These are phyloP conservation scores for Diplolepis rosae DNA, from an alignment of 2,888 invertebrate genomes.

Conservation along the genomic window DNA sequence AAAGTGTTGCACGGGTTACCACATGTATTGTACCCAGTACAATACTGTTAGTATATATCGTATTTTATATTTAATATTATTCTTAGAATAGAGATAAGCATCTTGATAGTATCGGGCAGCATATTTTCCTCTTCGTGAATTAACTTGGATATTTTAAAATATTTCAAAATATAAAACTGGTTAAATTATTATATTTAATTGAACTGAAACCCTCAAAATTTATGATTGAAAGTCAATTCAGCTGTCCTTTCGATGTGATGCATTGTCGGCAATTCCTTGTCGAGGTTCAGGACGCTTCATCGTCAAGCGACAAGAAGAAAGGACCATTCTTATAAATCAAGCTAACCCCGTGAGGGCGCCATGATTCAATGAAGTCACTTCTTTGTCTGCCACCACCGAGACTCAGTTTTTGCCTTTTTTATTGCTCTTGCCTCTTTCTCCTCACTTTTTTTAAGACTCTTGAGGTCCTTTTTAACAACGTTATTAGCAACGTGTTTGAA, in stretches of 20 bases:
- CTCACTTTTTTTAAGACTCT: slow-evolving; percentile 28
- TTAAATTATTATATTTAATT: too few relatives aligned
- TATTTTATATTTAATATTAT: too few relatives aligned
- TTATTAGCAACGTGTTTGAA: slow-evolving; percentile 1
- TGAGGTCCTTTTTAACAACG: slow-evolving; percentile 16
- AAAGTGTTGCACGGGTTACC: too few relatives aligned
- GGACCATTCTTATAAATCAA: slow-evolving; percentile 63
- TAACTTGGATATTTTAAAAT: too few relatives aligned
- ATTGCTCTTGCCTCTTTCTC: slow-evolving; percentile 39
- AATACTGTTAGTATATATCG: too few relatives aligned
- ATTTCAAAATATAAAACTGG: too few relatives aligned
- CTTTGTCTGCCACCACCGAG: slow-evolving; percentile 49
- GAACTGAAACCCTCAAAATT: neutral
- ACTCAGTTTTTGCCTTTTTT: slow-evolving; percentile 48
- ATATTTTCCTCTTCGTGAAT: too few relatives aligned
- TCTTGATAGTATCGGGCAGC: too few relatives aligned
- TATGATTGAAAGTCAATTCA: neutral
- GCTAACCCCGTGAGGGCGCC: slow-evolving; percentile 53
- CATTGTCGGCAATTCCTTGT: slow-evolving; percentile 57
- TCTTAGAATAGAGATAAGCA: too few relatives aligned
- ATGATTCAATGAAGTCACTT: slow-evolving; percentile 61
- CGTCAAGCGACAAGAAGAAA: slow-evolving; percentile 44
- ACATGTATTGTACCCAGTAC: too few relatives aligned
- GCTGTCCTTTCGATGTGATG: neutral
- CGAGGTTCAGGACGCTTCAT: slow-evolving; percentile 51